phyloP scores from a whole-genome alignment of 2,113 vertebrate species.

The Chamaetylas fuelleborni region DNA sequence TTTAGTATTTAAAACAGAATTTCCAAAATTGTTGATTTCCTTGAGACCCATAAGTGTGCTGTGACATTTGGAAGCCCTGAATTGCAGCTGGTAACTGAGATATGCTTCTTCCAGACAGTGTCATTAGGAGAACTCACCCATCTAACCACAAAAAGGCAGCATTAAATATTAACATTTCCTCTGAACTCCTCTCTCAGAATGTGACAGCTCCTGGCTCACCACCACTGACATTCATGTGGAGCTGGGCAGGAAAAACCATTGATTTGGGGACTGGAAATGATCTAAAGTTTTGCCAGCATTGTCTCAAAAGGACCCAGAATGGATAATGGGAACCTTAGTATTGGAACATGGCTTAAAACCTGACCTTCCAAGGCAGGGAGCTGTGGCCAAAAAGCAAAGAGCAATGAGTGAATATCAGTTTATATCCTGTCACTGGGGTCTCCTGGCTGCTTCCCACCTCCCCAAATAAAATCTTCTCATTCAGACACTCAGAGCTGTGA shows the following conservation, averaged over 20 bases:
- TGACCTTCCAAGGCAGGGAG: background rate
- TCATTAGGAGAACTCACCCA: background rate
- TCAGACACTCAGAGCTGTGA: background rate
- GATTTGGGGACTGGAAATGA: background rate
- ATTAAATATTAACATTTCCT: slow-evolving; percentile 51
- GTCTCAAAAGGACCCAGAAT: background rate
- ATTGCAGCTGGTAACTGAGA: background rate
- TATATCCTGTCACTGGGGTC: background rate
- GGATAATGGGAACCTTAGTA: background rate
- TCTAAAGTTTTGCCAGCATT: background rate
- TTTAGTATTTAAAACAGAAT: background rate
- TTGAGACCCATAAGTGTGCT: background rate
- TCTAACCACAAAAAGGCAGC: slow-evolving; percentile 25
- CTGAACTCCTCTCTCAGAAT: background rate
- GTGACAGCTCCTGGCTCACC: background rate
- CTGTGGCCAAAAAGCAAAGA: background rate
- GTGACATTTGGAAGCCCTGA: background rate
- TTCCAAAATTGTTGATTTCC: background rate
- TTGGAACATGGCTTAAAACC: background rate
- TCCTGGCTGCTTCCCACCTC: background rate
- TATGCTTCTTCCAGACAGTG: background rate
- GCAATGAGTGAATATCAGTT: background rate
- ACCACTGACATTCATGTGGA: background rate
- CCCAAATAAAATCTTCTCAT: background rate
- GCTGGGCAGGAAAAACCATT: background rate